Evolutionary conservation across 2,888 invertebrate genomes (phyloP).

Genomic region (Pachycephus smyrnensis): DNA sequence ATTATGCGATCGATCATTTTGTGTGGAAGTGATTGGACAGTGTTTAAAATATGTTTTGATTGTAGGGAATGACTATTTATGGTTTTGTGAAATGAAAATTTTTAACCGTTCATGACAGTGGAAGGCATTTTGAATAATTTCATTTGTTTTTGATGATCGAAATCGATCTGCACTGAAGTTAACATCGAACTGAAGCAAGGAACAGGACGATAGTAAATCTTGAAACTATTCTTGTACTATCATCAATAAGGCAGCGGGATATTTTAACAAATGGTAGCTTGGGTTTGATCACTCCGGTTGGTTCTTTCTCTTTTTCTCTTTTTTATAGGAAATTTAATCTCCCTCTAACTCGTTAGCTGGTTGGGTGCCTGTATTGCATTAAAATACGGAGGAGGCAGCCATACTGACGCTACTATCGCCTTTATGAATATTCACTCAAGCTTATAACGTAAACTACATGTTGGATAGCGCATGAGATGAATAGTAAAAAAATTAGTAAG

Average conservation of each 20-base stretch:
- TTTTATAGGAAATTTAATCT: not conserved
- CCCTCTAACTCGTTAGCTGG: not conserved
- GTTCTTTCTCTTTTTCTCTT: not conserved
- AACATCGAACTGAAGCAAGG: not conserved
- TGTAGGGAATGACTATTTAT: not conserved
- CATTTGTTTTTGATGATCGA: not conserved
- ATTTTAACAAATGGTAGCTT: not conserved
- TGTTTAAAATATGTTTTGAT: not conserved
- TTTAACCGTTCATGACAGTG: not conserved
- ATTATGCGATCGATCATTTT: conserved; percentile 3
- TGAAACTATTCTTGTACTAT: not conserved
- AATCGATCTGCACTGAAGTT: not conserved
- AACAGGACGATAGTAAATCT: not conserved
- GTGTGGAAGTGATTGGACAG: not conserved
- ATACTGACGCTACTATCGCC: not conserved
- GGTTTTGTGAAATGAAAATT: not conserved
- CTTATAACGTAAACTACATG: not conserved
- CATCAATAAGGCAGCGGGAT: not conserved
- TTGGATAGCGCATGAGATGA: not conserved
- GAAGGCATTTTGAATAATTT: not conserved
- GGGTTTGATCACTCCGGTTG: not conserved
- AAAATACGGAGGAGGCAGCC: not conserved
- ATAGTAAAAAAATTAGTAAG: not conserved
- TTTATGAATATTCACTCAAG: not conserved
- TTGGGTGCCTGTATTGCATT: not conserved